A percentile compares a stretch with the other conserved stretches of the same genome.
phyloP scores from a whole-genome alignment of 1,140 invertebrate genomes.

The Pantala flavescens region DNA sequence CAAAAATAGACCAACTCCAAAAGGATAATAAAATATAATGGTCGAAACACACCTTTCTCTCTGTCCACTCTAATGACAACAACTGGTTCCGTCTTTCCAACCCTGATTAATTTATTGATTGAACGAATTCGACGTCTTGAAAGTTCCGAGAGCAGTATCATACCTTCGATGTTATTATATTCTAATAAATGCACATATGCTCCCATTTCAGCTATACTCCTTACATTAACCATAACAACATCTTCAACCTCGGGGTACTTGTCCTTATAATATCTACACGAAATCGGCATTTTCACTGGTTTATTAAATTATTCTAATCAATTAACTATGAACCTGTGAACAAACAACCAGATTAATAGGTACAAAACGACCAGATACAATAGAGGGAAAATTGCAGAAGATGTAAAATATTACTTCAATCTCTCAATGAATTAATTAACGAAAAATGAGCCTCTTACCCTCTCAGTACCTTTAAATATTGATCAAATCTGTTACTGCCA shows the following conservation, averaged over 20 bases:
- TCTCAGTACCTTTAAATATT: no score
- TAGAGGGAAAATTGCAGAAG: no score
- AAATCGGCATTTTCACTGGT: slow-evolving; percentile 65
- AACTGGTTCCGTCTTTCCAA: slow-evolving; percentile 97
- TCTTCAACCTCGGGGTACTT: slow-evolving; percentile 98
- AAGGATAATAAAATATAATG: background rate
- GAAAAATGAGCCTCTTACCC: no score
- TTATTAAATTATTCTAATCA: background rate
- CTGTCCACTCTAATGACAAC: slow-evolving; percentile 99
- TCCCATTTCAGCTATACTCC: slow-evolving; percentile 98
- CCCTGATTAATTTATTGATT: slow-evolving; percentile 97
- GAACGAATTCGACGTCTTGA: slow-evolving; percentile 96
- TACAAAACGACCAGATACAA: background rate
- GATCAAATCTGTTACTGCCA: no score
- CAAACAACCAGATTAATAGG: background rate
- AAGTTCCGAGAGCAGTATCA: slow-evolving; percentile 91
- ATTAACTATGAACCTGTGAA: background rate
- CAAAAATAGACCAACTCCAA: background rate
- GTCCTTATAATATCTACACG: slow-evolving; percentile 95
- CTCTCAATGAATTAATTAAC: no score
- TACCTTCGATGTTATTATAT: slow-evolving; percentile 98
- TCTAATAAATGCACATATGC: slow-evolving; percentile 96
- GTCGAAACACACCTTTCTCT: slow-evolving; percentile 72
- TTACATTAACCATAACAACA: slow-evolving; percentile 99
- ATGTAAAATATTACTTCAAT: no score